Base-by-base conservation (phyloP, 2,888 invertebrate genomes). In the Pristionchus mayeri region DNA sequence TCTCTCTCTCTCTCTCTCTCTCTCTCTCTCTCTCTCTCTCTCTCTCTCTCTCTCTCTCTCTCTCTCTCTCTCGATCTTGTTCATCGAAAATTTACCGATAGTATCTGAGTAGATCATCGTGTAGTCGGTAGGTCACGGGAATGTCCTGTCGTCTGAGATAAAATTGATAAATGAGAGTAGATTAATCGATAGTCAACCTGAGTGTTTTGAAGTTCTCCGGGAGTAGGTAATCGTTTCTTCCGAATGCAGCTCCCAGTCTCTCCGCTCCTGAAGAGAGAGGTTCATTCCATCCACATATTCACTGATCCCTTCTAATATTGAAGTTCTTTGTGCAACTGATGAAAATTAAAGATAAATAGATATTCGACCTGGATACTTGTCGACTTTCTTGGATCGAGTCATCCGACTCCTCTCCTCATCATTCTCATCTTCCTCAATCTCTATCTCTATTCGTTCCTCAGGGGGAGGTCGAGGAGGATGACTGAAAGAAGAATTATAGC, bases 101-200 rank as follows among this genome's bases (percentile, higher is more conserved):
- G 75, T 89, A 88, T 37, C 92, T 88, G n/a, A 92, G 86, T 30
- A 92, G 86, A 80, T 91, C 91, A 75, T 92, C 90, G 84, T 92
- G 91, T 52, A 93, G 86, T 71, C 92, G 88, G 85, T 92, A 92
- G 6, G 91, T 92, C 9, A 92, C 92, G 18, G 92, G 92, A 67
- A 92, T 91, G 80, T 92, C 92, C 63, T 90, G 89, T 30, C 92
- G 60, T 44, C 90, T 84, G 11, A 11, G 34, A 27, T 11, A 34
- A 21, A 40, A 44, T 44, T 13, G 57, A 24, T 57, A 57, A 57
- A 11, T 57, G 57, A 21, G 21, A 40, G 3, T 27, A 21, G 30
- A 67, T 67, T 9, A 7, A 67, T 67, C 37, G 67, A 67, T 67
- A 67, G 0, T 27, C 21, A 71, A n/a, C 71, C 71, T 71, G 18